These are phyloP conservation scores for Andrena minutula DNA, from an alignment of 2,888 invertebrate genomes.

Conservation along the genomic window DNA sequence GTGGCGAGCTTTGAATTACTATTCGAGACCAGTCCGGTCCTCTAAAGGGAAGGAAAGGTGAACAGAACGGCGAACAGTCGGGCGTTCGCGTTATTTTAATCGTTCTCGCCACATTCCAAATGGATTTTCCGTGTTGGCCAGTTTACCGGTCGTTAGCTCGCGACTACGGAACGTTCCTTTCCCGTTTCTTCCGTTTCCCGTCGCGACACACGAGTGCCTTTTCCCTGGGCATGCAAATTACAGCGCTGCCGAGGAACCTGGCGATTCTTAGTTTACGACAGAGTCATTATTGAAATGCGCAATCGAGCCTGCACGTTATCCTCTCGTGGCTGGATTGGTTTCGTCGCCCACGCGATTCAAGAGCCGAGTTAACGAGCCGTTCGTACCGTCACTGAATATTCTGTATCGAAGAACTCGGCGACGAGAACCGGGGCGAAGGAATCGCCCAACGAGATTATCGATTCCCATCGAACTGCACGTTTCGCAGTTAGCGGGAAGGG, in stretches of 20 bases:
- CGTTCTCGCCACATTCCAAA: background rate
- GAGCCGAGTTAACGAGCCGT: conserved; percentile 15
- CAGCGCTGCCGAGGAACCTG: background rate
- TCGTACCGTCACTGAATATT: background rate
- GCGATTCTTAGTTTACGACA: background rate
- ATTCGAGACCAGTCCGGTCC: background rate
- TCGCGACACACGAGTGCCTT: background rate
- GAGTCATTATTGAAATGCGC: conserved; percentile 14
- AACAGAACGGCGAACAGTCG: background rate
- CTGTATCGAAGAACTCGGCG: background rate
- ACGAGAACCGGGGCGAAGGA: background rate
- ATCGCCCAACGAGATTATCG: conserved; percentile 6
- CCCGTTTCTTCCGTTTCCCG: background rate
- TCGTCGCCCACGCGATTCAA: background rate
- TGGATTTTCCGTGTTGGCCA: conserved; percentile 17
- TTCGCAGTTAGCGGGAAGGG: background rate
- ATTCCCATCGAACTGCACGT: background rate
- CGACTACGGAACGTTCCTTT: background rate
- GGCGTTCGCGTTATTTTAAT: conserved; percentile 21
- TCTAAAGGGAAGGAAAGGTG: conserved; percentile 17
- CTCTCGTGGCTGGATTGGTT: background rate
- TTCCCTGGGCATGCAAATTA: background rate
- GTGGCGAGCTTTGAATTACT: background rate
- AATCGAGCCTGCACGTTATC: background rate
- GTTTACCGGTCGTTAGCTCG: conserved; percentile 25